Evolutionary conservation across 1,140 invertebrate species (phyloP).

Genomic region (Homalodisca vitripennis): DNA sequence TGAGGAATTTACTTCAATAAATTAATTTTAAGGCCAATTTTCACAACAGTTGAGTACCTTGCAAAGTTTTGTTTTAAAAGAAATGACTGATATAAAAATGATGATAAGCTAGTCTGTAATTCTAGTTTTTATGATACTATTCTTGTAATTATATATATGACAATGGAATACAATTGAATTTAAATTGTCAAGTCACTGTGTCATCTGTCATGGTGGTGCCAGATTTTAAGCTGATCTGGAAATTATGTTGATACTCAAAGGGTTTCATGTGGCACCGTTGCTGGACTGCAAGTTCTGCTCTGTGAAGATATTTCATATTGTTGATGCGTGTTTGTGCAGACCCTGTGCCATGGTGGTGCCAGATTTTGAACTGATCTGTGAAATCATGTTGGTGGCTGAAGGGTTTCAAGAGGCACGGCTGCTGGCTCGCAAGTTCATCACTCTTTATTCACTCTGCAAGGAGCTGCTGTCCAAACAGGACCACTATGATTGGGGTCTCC

Average conservation of each 20-base stretch:
- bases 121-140: too few species aligned
- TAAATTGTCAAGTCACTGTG: too few species aligned
- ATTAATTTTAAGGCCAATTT: too few species aligned
- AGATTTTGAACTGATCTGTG: constrained; percentile 89
- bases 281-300: constrained; percentile 91
- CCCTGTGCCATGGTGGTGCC: constrained; percentile 95
- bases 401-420: constrained; percentile 86
- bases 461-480: constrained; percentile 90
- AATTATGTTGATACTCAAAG: constrained; percentile 92
- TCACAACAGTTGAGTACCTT: too few species aligned
- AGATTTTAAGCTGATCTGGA: constrained; percentile 92
- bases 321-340: too few species aligned
- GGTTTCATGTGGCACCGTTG: constrained; percentile 82
- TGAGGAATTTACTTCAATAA: too few species aligned
- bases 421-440: constrained; percentile 89
- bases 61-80: too few species aligned
- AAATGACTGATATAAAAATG: too few species aligned
- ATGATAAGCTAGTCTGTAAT: too few species aligned
- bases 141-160: too few species aligned
- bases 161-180: too few species aligned
- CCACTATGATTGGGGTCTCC: constrained; percentile 92
- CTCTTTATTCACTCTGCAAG: constrained; percentile 82
- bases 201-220: constrained; percentile 95
- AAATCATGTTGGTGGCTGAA: constrained; percentile 93
- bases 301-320: too few species aligned